Conservation (phyloP, 2,797 vertebrate species). For the Falco novaeseelandiae region DNA sequence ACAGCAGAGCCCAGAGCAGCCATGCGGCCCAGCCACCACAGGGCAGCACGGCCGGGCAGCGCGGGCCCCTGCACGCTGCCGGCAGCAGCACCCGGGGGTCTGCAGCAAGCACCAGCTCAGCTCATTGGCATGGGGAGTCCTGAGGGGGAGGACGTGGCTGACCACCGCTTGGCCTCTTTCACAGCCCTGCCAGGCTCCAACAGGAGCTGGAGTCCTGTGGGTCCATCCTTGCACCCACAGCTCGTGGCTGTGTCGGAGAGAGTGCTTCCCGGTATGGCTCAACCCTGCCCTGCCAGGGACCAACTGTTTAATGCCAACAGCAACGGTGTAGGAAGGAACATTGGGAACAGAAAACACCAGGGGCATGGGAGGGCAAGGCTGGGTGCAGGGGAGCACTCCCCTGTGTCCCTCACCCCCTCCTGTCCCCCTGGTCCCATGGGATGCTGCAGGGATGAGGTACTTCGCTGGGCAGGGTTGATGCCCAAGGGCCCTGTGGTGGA, state of each 20-base stretch:
- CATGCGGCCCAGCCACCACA: fast-evolving
- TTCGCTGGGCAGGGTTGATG: fast-evolving
- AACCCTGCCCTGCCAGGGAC: not conserved
- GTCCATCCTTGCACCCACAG: not conserved
- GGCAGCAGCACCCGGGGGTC: not conserved
- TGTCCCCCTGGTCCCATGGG: not conserved
- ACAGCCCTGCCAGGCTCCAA: not conserved
- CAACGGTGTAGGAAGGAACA: not conserved
- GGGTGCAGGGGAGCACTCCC: not conserved
- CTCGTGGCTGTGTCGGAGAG: not conserved
- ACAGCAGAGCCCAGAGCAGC: not conserved
- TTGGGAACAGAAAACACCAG: not conserved
- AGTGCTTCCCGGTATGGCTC: not conserved
- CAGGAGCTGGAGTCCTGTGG: not conserved
- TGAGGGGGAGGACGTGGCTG: not conserved
- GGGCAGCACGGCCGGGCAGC: not conserved
- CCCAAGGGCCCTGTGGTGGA: not conserved
- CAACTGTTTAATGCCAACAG: not conserved
- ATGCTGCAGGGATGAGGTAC: not conserved
- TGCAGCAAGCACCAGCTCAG: not conserved
- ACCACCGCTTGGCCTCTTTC: not conserved
- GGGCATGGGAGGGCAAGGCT: not conserved
- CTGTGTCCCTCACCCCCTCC: not conserved
- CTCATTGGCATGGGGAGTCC: not conserved
- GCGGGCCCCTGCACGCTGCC: fast-evolving